Base-by-base conservation (phyloP, 1,140 invertebrate genomes). In the Trachymyrmex cornetzi region DNA sequence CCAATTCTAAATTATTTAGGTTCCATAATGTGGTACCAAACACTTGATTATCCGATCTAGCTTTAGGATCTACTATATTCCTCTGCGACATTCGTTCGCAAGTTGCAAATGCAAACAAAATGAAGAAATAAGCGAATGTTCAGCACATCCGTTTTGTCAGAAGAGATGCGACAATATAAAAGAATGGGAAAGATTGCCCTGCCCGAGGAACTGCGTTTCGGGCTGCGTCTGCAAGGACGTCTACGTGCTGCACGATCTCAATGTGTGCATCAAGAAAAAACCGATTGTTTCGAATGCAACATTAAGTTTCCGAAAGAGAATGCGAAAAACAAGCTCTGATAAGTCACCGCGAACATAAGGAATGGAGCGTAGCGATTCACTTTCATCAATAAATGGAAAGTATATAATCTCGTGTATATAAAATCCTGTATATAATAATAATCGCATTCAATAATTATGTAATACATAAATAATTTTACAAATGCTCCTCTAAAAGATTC, bases 101-200 rank as follows among this genome's bases (percentile, higher is more conserved):
- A 44, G 38, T 44, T 11, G 30, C 30, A 44, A 44, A 44, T 44
- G 7, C 9, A 44, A 44, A 44, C 38, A 44, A 9, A 44, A 81
- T 6, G 80, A 90, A 12, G 22, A 81, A 24, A 87, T 69, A 30
- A 89, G 74, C 16, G 27, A n/a, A 1, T 90, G 88, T 64, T 38
- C 14, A 2, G 81, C 61, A 3, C 11, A 77, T 67, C 75, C 69
- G 19, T 9, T 2, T 4, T 90, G 89, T 71, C 80, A 71, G 27
- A 88, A 85, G 30, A 87, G 27, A 7, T 89, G 88, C 61, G 59
- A 66, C 6, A 89, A 90, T 22, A 55, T 69, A 19, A 75, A 89
- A 16, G 22, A 55, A 0, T 87, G 86, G 71, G 75, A 66, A 3
- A 75, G 55, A 0, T 27, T 66, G 38, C 19, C 57, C 4, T 90